phyloP scores from a whole-genome alignment of 2,113 vertebrate genomes.

The Peromyscus maniculatus region DNA sequence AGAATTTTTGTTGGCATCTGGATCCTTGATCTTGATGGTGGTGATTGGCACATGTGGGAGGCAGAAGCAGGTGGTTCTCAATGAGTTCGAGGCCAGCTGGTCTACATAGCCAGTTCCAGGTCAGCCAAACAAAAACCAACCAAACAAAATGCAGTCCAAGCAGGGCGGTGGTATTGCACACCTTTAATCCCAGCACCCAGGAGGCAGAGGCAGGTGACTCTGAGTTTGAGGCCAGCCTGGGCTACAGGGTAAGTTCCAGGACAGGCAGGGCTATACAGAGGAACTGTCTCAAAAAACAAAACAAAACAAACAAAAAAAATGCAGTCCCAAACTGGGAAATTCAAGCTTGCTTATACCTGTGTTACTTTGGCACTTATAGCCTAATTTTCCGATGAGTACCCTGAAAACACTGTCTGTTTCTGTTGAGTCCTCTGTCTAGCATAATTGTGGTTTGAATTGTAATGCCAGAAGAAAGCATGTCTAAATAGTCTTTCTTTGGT shows the following conservation, averaged over 20 bases:
- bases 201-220: not conserved
- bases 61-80: not conserved
- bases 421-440: not conserved
- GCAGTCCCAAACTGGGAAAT: fast-evolving
- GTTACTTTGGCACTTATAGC: not conserved
- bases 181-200: not conserved
- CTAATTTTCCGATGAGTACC: not conserved
- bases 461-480: not conserved
- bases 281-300: not conserved
- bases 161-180: not conserved
- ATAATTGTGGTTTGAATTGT: not conserved
- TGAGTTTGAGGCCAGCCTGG: not conserved
- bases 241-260: not conserved
- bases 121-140: not conserved
- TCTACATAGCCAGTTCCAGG: not conserved
- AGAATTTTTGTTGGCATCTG: fast-evolving
- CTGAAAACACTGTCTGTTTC: fast-evolving
- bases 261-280: not conserved
- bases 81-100: not conserved
- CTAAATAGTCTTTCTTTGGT: not conserved
- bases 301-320: not conserved
- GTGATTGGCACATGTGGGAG: not conserved
- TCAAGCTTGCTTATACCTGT: not conserved
- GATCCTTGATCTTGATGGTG: not conserved
- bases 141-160: fast-evolving